Base-by-base conservation (phyloP, 2,888 invertebrate genomes). In the Griposia aprilina region DNA sequence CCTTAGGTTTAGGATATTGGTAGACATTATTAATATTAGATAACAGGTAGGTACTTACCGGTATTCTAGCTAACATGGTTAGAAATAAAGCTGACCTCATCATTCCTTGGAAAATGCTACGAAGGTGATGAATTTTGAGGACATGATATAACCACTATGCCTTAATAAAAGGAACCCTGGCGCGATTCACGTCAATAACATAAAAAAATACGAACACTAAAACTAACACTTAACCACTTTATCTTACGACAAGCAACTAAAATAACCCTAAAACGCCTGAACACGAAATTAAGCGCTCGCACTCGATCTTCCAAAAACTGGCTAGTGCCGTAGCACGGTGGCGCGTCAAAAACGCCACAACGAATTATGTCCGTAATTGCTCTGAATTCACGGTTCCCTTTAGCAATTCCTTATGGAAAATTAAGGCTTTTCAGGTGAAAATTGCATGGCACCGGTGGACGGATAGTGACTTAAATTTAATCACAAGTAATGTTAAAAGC, bases 391-490 rank as follows among this genome's bases (percentile, higher is more conserved):
- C 70, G 66, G 80, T 70, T 74, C 87, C 85, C 84, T 90, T 90
- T 85, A 81, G 89, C 87, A 89, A 89, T 92, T 91, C 91, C 91
- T 93, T 92, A 92, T 91, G 92, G 92, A 93, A 94, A 94, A 94
- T 94, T 93, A 94, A 92, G 88, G 92, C 93, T 91, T 93, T 94
- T 94, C 93, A 94, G 90, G 90, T 92, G 91, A 89, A 93, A 93
- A 93, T 94, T 93, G 91, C 92, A 92, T 88, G 88, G 88, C 87
- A 83, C 86, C 85, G 68, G 80, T 87, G 83, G 78, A 88, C 85
- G 90, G 89, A 91, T 90, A 91, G 90, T 90, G 90, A 92, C 91
- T 90, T 88, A 89, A 91, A 93, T 92, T 91, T 92, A 91, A 93
- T 93, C 90, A 90, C 86, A 87, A 87, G 87, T 90, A 89, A 90